A percentile compares a stretch with the other conserved stretches of the same genome.
These are phyloP conservation scores for Caenorhabditis remanei DNA, from an alignment of 1,140 invertebrate species.

Conservation along the genomic window DNA sequence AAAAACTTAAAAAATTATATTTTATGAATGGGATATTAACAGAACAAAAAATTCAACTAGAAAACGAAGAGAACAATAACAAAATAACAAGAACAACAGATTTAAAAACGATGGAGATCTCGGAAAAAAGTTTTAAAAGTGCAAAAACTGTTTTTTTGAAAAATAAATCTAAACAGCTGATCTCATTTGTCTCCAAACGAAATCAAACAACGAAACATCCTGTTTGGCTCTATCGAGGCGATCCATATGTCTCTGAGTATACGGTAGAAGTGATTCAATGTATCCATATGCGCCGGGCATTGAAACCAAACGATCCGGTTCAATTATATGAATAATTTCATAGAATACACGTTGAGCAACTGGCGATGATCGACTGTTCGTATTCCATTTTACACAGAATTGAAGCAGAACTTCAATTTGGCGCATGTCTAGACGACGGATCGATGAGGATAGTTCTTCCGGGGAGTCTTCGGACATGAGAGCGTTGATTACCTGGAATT, in stretches of 20 bases:
- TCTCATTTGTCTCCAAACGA: constrained; percentile 62
- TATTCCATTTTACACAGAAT: constrained; percentile 76
- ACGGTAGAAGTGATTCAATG: constrained; percentile 72
- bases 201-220: constrained; percentile 69
- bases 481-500: constrained; percentile 48
- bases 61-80: not conserved
- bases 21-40: not conserved
- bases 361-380: constrained; percentile 70
- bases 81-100: not conserved
- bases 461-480: constrained; percentile 43
- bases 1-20: not conserved
- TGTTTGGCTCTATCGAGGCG: constrained; percentile 66
- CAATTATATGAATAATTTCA: constrained; percentile 65
- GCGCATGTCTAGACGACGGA: constrained; percentile 63
- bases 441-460: constrained; percentile 62
- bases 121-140: too few relatives aligned
- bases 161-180: not conserved
- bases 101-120: not conserved
- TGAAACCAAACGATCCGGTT: constrained; percentile 69
- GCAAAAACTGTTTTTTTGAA: too few relatives aligned
- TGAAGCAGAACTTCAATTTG: constrained; percentile 71
- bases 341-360: constrained; percentile 71
- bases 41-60: not conserved
- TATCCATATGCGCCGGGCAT: constrained; percentile 70
- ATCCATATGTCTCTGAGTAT: constrained; percentile 74